phyloP scores from a whole-genome alignment of 2,113 vertebrate species.

The Xenopus laevis region DNA sequence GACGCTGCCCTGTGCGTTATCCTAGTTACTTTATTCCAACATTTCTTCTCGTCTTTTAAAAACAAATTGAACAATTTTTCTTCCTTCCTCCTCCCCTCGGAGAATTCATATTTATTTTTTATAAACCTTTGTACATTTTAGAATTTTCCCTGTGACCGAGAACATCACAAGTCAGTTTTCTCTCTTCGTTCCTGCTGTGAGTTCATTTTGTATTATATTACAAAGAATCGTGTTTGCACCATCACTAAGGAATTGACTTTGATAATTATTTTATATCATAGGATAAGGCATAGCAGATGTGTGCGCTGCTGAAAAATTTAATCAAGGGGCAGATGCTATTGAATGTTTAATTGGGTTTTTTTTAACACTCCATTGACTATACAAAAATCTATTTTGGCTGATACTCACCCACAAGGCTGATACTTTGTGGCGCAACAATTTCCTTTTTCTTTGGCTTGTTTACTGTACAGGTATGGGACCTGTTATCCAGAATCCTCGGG shows the following conservation, averaged over 20 bases:
- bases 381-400: not conserved
- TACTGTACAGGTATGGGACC: too few species aligned
- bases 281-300: not conserved
- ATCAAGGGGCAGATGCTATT: not conserved
- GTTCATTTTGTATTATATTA: not conserved
- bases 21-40: too few species aligned
- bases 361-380: not conserved
- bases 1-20: too few species aligned
- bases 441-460: too few species aligned
- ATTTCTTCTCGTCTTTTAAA: not conserved
- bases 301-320: not conserved
- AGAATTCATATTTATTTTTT: not conserved
- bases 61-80: not conserved
- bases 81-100: not conserved
- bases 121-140: not conserved
- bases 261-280: conserved; percentile 1
- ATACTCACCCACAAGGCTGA: not conserved
- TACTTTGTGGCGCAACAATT: too few species aligned
- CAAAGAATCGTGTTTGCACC: not conserved
- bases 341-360: not conserved
- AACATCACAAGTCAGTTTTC: not conserved
- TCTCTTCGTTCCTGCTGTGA: not conserved
- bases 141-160: not conserved
- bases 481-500: too few species aligned
- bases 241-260: conserved; percentile 1